Percentiles rank a stretch among this genome's conserved stretches.
phyloP scores from a whole-genome alignment of 1,140 invertebrate genomes.

The Drosophila orena region DNA sequence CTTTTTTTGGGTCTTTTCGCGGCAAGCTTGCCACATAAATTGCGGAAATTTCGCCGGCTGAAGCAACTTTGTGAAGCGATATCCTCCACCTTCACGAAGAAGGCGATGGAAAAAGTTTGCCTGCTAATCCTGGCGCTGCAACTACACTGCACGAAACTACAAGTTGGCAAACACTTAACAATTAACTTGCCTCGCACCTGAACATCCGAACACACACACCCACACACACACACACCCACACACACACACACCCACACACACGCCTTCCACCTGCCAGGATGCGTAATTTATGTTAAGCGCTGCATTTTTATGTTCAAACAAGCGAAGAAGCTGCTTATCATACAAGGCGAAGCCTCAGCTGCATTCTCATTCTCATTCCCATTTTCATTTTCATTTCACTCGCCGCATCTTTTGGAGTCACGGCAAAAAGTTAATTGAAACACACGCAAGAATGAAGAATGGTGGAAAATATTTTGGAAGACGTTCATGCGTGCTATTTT shows the following conservation, averaged over 20 bases:
- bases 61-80: conserved; percentile 65
- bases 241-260: conserved; percentile 15
- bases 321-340: conserved; percentile 79
- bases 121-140: conserved; percentile 64
- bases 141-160: conserved; percentile 51
- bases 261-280: conserved; percentile 59
- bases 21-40: conserved; percentile 64
- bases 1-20: conserved; percentile 27
- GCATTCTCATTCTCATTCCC: conserved; percentile 46
- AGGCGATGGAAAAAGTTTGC: conserved; percentile 68
- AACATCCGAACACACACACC: conserved; percentile 15
- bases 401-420: conserved; percentile 59
- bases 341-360: conserved; percentile 50
- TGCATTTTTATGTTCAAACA: conserved; percentile 82
- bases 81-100: conserved; percentile 48
- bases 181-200: conserved; percentile 75
- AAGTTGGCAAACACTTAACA: conserved; percentile 74
- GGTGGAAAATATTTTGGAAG: conserved; percentile 18
- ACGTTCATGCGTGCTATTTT: conserved; percentile 33
- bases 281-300: conserved; percentile 81
- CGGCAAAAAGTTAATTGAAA: conserved; percentile 82
- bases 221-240: too few relatives aligned
- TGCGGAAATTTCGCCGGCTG: conserved; percentile 48
- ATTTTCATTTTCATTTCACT: conserved; percentile 51
- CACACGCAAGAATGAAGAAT: conserved; percentile 70